Base-by-base conservation (phyloP, 2,888 invertebrate species). In the Corbicula japonica region DNA sequence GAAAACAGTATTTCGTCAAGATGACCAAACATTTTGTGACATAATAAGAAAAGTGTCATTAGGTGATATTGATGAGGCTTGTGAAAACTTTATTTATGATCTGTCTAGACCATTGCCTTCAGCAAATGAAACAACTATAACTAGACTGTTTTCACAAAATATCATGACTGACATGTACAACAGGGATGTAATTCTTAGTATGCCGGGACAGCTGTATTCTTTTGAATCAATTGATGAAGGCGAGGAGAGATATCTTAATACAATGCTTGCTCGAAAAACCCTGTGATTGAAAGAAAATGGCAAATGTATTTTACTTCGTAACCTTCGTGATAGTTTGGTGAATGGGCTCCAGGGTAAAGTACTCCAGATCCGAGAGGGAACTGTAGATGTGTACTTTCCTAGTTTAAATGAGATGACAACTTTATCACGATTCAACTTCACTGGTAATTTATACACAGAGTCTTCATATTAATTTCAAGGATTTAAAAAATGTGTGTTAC, bases 231-330 rank as follows among this genome's bases (percentile, higher is more conserved):
- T 23, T 35, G 56, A 72, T 38, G 32, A 30, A 50, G 72, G 62
- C 3, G 44, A 62, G 23, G 35, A 48, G 35, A 28, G 23, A 30
- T 26, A 23, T 8, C 30, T 63, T 2, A 23, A 46, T 23, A 21
- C 32, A 8, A 28, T 62, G 15, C 21, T 44, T 21, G 71, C 41
- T 8, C 62, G 50, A 48, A 18, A 44, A 5, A 62, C 41, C 18
- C 52, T 72, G 48, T 72, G 72, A 63, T 48, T 72, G 44, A 72
- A 72, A 32, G 23, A 21, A 21, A 23, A 38, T 32, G 34, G 35
- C n/a, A 18, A 18, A 21, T 41, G 52, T 1, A 34, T 65, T 4
- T 46, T 72, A 26, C n/a, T 63, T 6, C 41, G 58, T 10, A 63
- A 72, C 34, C 34, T 65, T 2, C 30, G 54, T 21, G 28, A 65